Conservation (phyloP, 2,113 vertebrate species). For the Microtus richardsoni region DNA sequence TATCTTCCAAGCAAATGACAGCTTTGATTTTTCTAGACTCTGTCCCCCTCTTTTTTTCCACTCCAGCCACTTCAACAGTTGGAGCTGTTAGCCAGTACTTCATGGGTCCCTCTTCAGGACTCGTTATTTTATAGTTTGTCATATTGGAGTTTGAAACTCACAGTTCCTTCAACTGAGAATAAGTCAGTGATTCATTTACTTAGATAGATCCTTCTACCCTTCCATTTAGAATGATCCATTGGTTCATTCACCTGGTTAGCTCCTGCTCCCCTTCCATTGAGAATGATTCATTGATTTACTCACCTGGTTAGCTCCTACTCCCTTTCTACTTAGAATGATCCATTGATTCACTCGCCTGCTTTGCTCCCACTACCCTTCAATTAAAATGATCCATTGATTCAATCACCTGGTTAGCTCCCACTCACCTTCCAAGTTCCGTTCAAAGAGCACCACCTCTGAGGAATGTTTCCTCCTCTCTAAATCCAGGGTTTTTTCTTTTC, state of each 20-base stretch:
- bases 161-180: neutral
- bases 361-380: neutral
- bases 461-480: neutral
- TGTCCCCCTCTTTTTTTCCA: neutral
- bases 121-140: neutral
- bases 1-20: slow-evolving; percentile 6
- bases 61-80: neutral
- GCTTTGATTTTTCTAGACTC: neutral
- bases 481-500: neutral
- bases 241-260: neutral
- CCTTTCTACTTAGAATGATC: neutral
- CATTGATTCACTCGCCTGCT: neutral
- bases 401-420: neutral
- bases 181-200: neutral
- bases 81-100: neutral
- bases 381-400: neutral
- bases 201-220: neutral
- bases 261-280: neutral
- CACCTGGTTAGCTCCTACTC: neutral
- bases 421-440: neutral
- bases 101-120: neutral
- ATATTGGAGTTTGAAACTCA: neutral
- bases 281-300: neutral
- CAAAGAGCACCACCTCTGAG: neutral
- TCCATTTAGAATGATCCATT: neutral